These are phyloP conservation scores for Ischnus inquisitorius DNA, from an alignment of 2,888 invertebrate genomes.

Conservation along the genomic window DNA sequence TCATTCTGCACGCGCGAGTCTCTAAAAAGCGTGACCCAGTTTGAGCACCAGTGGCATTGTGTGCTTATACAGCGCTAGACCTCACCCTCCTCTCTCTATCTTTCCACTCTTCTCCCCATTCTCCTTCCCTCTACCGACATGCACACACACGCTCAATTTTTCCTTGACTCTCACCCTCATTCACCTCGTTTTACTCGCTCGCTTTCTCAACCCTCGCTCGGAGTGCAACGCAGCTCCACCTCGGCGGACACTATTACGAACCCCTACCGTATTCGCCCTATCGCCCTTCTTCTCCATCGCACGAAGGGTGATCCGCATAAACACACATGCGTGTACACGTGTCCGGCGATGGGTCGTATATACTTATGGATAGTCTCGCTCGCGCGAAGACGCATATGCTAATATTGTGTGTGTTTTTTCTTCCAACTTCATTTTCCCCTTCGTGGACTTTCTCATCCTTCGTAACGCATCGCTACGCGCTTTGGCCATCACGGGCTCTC, in stretches of 20 bases:
- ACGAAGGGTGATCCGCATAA: neutral
- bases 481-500: neutral
- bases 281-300: neutral
- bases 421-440: slow-evolving; percentile 11
- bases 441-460: slow-evolving; percentile 3
- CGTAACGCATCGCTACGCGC: neutral
- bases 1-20: slow-evolving; percentile 55
- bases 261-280: slow-evolving; percentile 5
- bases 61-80: slow-evolving; percentile 59
- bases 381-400: neutral
- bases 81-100: slow-evolving; percentile 58
- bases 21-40: slow-evolving; percentile 71
- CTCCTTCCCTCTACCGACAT: slow-evolving; percentile 42
- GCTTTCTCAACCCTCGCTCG: slow-evolving; percentile 44
- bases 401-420: slow-evolving; percentile 22
- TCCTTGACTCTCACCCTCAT: slow-evolving; percentile 46
- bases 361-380: neutral
- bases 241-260: slow-evolving; percentile 19
- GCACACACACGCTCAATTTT: slow-evolving; percentile 48
- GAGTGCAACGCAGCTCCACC: slow-evolving; percentile 53
- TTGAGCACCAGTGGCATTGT: slow-evolving; percentile 71
- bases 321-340: neutral
- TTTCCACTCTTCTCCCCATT: slow-evolving; percentile 51
- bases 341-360: neutral
- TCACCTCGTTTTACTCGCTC: slow-evolving; percentile 48